Conservation (phyloP, 2,888 invertebrate genomes). For the Ochropleura plecta region DNA sequence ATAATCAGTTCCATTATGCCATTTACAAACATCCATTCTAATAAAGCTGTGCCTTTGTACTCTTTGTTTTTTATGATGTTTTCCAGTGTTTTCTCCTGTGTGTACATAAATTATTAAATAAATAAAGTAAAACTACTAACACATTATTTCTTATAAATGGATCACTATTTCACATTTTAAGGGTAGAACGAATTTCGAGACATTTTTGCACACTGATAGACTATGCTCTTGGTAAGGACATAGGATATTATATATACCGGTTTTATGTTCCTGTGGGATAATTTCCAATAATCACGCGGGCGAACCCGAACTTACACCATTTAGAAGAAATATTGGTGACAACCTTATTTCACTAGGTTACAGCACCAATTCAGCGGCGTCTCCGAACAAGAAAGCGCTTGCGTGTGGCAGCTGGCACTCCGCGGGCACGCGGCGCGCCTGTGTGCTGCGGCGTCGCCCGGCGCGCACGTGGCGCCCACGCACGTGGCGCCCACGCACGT, state of each 20-base stretch:
- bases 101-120: no score
- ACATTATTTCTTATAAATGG: background rate
- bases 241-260: background rate
- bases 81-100: no score
- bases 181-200: background rate
- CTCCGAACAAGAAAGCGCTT: slow-evolving; percentile 93
- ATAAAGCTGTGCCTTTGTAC: no score
- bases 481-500: slow-evolving; percentile 68
- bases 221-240: background rate
- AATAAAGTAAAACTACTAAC: no score
- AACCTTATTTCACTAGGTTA: slow-evolving; percentile 84
- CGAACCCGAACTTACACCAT: background rate
- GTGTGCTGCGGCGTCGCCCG: slow-evolving; percentile 90
- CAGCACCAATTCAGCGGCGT: slow-evolving; percentile 97
- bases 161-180: background rate
- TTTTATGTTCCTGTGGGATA: background rate
- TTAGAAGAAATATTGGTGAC: background rate
- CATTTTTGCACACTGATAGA: background rate
- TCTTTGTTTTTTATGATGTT: no score
- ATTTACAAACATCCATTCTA: background rate
- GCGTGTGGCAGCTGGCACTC: slow-evolving; percentile 93
- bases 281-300: background rate
- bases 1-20: background rate
- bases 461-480: slow-evolving; percentile 73
- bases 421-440: slow-evolving; percentile 95